Percentiles rank a stretch among this genome's conserved stretches.
Conservation (phyloP, 2,888 invertebrate genomes). For the Drosophila mimica region DNA sequence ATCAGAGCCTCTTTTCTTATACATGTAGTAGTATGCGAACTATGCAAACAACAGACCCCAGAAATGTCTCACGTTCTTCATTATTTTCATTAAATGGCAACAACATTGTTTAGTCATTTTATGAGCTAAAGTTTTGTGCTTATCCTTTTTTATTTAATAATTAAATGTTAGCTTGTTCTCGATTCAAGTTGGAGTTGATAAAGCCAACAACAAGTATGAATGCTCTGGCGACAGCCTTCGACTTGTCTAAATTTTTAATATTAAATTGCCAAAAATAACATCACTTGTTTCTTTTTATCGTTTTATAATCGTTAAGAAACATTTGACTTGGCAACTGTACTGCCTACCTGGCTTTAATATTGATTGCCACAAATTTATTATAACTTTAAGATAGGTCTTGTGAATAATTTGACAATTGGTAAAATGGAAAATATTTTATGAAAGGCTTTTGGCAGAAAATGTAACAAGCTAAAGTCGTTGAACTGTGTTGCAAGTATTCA, state of each 20-base stretch:
- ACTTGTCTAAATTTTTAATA: not conserved
- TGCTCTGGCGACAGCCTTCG: not conserved
- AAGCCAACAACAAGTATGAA: not conserved
- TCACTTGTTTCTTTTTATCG: not conserved
- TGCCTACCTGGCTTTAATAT: not conserved
- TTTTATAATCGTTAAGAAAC: not conserved
- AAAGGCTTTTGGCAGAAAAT: conserved; percentile 23
- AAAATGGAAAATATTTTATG: conserved; percentile 2
- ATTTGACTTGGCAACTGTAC: not conserved
- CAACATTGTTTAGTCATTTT: conserved; percentile 61
- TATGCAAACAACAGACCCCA: conserved; percentile 40
- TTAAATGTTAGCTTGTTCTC: conserved; percentile 30
- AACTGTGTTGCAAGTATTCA: conserved; percentile 46
- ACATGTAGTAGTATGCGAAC: conserved; percentile 32
- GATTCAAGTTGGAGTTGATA: conserved; percentile 5
- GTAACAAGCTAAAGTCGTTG: conserved; percentile 52
- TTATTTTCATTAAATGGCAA: conserved; percentile 66
- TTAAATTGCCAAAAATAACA: not conserved
- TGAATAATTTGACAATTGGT: conserved; percentile 37
- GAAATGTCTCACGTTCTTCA: conserved; percentile 68
- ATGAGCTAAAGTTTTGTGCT: conserved; percentile 53
- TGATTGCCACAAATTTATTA: not conserved
- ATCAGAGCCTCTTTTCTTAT: conserved; percentile 33
- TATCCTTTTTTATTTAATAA: conserved; percentile 31
- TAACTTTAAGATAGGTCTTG: conserved; percentile 32